A percentile compares a stretch with the other conserved stretches of the same genome.
phyloP scores from a whole-genome alignment of 2,113 vertebrate genomes.

The Amphiprion ocellaris region DNA sequence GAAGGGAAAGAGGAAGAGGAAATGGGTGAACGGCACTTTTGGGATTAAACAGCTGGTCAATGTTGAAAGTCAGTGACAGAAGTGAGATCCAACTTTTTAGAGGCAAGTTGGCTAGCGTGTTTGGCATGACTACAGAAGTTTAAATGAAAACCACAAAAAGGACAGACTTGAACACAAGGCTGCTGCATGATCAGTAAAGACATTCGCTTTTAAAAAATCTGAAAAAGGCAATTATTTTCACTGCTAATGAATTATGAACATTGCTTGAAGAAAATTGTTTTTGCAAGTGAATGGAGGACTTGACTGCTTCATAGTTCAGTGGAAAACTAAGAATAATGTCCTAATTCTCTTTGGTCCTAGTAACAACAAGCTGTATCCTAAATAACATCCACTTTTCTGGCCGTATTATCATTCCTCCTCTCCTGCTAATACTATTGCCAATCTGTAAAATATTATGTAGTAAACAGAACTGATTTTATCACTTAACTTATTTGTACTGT shows the following conservation, averaged over 20 bases:
- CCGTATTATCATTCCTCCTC: not conserved
- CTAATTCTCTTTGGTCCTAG: conserved; percentile 52
- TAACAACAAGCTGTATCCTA: conserved; percentile 37
- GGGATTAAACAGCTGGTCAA: conserved; percentile 57
- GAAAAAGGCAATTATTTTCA: conserved; percentile 7
- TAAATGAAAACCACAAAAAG: conserved; percentile 5
- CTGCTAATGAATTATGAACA: conserved; percentile 24
- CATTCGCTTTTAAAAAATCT: conserved; percentile 6
- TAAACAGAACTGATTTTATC: conserved; percentile 1
- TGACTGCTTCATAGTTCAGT: conserved; percentile 31
- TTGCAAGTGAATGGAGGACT: not conserved
- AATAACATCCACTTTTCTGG: conserved; percentile 49
- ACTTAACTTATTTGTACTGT: not conserved
- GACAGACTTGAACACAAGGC: conserved; percentile 10
- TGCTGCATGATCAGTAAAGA: conserved; percentile 22
- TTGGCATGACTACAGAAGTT: conserved; percentile 8
- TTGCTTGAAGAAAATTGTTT: conserved; percentile 11
- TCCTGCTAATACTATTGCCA: conserved; percentile 4
- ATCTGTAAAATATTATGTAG: conserved; percentile 3
- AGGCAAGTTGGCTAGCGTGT: conserved; percentile 7
- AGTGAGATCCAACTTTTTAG: conserved; percentile 27
- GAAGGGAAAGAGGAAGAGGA: conserved; percentile 45
- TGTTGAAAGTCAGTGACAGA: conserved; percentile 41
- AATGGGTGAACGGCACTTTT: conserved; percentile 46
- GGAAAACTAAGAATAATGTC: conserved; percentile 61